These are phyloP conservation scores for Euthynnus affinis DNA, from an alignment of 2,797 vertebrate species.

Conservation along the genomic window DNA sequence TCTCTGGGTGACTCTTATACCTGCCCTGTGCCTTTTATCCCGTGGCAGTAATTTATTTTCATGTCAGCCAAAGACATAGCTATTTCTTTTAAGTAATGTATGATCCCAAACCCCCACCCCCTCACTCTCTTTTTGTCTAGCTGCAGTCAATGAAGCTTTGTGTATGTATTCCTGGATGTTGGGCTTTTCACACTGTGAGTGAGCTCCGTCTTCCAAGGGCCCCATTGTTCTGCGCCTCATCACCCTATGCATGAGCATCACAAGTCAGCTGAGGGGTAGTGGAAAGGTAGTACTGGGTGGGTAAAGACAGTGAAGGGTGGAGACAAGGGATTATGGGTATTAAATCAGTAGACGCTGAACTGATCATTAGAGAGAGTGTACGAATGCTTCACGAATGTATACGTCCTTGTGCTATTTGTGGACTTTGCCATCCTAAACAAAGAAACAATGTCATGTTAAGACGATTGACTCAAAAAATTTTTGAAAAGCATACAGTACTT, in stretches of 20 bases:
- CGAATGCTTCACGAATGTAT: slow-evolving; percentile 16
- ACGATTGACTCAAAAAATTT: slow-evolving; percentile 32
- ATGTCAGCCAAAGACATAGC: slow-evolving; percentile 8
- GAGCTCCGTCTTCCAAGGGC: slow-evolving; percentile 81
- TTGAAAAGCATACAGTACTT: slow-evolving; percentile 16
- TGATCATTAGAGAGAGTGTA: slow-evolving; percentile 28
- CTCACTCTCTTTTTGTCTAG: slow-evolving; percentile 28
- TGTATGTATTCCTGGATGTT: slow-evolving; percentile 84
- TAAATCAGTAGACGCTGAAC: slow-evolving; percentile 41
- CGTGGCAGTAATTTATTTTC: slow-evolving; percentile 28
- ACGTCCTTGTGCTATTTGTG: slow-evolving; percentile 22
- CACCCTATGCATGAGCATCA: slow-evolving; percentile 83
- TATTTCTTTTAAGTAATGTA: slow-evolving; percentile 40
- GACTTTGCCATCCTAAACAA: slow-evolving; percentile 22
- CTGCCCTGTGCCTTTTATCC: slow-evolving; percentile 29
- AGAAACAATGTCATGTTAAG: slow-evolving; percentile 37
- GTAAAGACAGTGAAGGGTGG: slow-evolving; percentile 20
- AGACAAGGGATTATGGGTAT: slow-evolving; percentile 55
- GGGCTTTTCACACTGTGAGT: slow-evolving; percentile 78
- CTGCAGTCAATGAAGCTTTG: slow-evolving; percentile 87
- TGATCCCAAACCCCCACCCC: slow-evolving; percentile 22
- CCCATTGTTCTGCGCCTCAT: slow-evolving; percentile 84
- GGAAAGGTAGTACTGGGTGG: slow-evolving; percentile 35
- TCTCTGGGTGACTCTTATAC: slow-evolving; percentile 36
- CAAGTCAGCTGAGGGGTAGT: slow-evolving; percentile 68